Evolutionary conservation across 2,113 vertebrate species (phyloP).

Genomic region (Triplophysa rosa): DNA sequence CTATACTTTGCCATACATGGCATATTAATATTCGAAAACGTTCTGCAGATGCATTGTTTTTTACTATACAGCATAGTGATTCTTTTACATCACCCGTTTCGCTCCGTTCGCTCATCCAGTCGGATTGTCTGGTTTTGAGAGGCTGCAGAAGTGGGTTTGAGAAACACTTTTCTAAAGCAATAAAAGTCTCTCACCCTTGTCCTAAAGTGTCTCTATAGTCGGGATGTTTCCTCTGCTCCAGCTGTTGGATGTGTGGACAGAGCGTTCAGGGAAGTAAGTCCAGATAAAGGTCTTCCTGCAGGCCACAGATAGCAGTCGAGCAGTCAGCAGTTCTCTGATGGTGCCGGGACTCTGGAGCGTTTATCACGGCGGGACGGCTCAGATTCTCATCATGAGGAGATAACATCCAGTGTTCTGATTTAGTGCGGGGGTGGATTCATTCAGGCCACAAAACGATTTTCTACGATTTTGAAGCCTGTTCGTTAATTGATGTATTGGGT

Average conservation of each 20-base stretch:
- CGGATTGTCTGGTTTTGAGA: neutral
- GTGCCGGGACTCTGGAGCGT: conserved; percentile 22
- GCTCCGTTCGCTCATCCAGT: neutral
- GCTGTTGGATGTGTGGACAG: conserved; percentile 13
- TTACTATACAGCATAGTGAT: no score
- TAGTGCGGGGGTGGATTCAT: conserved; percentile 27
- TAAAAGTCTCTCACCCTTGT: neutral
- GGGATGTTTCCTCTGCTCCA: conserved; percentile 15
- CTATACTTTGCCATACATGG: no score
- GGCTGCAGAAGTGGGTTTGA: neutral
- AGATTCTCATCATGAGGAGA: conserved; percentile 41
- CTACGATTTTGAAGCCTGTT: neutral
- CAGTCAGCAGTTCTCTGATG: conserved; percentile 24
- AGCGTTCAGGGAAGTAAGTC: conserved; percentile 42
- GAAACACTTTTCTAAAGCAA: neutral
- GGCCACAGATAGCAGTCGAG: conserved; percentile 39
- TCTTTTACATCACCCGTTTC: no score
- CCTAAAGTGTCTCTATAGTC: conserved; percentile 1
- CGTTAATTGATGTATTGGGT: neutral
- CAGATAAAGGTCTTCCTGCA: conserved; percentile 47
- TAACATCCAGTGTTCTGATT: conserved; percentile 37
- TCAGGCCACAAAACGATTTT: neutral
- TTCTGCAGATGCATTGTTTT: no score
- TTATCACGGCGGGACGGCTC: conserved; percentile 32
- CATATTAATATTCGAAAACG: no score